Evolutionary conservation across 2,113 vertebrate species (phyloP).

Genomic region (Eublepharis macularius): DNA sequence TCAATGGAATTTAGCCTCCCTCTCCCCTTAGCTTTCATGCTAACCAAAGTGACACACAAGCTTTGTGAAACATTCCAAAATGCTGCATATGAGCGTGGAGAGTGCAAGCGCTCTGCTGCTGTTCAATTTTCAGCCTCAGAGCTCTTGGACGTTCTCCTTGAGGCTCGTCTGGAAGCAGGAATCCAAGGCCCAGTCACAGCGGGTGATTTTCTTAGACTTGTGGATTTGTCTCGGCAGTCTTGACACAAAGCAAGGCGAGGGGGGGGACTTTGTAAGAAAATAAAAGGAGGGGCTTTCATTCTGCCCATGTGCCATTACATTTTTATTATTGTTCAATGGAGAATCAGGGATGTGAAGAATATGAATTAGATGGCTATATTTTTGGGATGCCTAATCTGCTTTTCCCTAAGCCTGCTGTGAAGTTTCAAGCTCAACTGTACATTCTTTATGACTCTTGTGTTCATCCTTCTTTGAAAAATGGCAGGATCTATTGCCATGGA

Average conservation of each 20-base stretch:
- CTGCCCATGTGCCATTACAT: constrained; percentile 48
- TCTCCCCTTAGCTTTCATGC: constrained; percentile 50
- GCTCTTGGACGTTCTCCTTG: constrained; percentile 69
- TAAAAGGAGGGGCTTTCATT: constrained; percentile 53
- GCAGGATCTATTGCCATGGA: constrained; percentile 25
- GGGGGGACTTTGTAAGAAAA: neutral
- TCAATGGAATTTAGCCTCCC: constrained; percentile 37
- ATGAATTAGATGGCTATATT: constrained; percentile 23
- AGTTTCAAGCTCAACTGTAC: neutral
- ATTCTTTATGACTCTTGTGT: rapidly evolving
- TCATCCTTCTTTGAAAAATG: constrained; percentile 29
- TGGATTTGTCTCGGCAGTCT: constrained; percentile 65
- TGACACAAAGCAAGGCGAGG: constrained; percentile 32
- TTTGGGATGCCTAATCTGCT: constrained; percentile 38
- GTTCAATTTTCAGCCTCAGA: constrained; percentile 76
- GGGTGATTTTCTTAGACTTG: constrained; percentile 53
- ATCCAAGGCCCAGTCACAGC: constrained; percentile 67
- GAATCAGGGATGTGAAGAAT: constrained; percentile 44
- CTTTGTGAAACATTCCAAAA: constrained; percentile 59
- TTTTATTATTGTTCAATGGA: constrained; percentile 57
- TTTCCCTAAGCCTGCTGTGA: constrained; percentile 7
- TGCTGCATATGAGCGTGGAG: constrained; percentile 24
- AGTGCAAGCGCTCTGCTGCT: constrained; percentile 57
- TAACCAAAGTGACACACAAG: constrained; percentile 55
- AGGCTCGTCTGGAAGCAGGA: constrained; percentile 68